A percentile compares a stretch with the other conserved stretches of the same genome.
phyloP scores from a whole-genome alignment of 2,113 vertebrate genomes.

The Arvicanthis niloticus region DNA sequence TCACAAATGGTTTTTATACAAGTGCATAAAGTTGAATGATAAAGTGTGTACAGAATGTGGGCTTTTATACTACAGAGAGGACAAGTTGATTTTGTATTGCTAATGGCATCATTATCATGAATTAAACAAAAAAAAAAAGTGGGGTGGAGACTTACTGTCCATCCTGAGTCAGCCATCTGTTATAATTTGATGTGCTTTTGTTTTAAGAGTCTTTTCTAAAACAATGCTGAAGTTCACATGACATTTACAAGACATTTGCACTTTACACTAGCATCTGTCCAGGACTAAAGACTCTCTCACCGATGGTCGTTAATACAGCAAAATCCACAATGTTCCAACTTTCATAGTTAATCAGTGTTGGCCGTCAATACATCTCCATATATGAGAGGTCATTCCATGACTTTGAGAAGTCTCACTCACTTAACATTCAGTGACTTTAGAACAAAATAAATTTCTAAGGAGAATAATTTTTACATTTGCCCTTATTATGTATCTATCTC shows the following conservation, averaged over 20 bases:
- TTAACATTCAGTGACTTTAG: neutral
- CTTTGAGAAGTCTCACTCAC: neutral
- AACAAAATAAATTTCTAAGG: slow-evolving; percentile 17
- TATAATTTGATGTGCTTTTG: slow-evolving; percentile 25
- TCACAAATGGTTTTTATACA: neutral
- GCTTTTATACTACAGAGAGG: slow-evolving; percentile 3
- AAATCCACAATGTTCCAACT: neutral
- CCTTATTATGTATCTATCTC: neutral
- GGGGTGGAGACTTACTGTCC: neutral
- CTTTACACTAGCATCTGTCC: neutral
- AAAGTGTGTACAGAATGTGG: neutral
- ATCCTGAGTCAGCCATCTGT: neutral
- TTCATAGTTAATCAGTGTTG: neutral
- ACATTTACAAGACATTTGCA: neutral
- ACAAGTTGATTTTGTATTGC: neutral
- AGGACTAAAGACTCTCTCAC: neutral
- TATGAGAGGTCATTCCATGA: neutral
- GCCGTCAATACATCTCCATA: neutral
- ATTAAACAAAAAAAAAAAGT: neutral
- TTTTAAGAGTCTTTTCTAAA: neutral
- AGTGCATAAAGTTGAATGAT: neutral
- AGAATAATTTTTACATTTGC: neutral
- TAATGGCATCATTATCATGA: neutral
- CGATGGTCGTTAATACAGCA: neutral
- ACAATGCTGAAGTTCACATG: neutral